These are phyloP conservation scores for Euura lappo DNA, from an alignment of 1,140 invertebrate genomes.

Conservation along the genomic window DNA sequence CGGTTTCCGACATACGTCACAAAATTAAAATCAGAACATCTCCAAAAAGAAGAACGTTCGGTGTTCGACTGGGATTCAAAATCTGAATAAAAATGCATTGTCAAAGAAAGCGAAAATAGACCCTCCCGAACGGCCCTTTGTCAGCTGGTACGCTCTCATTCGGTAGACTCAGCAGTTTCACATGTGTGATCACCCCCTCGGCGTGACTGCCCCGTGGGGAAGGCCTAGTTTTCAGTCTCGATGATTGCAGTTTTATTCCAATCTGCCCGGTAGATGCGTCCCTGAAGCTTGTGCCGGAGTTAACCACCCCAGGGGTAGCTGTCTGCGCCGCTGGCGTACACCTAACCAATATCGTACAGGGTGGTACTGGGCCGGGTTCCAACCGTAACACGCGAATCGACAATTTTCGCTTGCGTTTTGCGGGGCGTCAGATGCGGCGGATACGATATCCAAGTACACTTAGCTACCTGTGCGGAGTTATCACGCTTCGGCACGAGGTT, in stretches of 20 bases:
- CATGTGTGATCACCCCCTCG: not conserved
- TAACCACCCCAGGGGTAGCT: not conserved
- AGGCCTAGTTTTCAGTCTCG: not conserved
- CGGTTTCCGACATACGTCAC: too few relatives aligned
- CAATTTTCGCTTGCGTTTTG: constrained; percentile 7
- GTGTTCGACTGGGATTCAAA: too few relatives aligned
- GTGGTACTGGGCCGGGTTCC: too few relatives aligned
- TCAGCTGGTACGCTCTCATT: constrained; percentile 51
- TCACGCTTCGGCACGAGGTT: not conserved
- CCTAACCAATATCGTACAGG: too few relatives aligned
- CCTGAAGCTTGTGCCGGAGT: not conserved
- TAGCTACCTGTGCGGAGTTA: not conserved
- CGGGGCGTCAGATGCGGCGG: not conserved
- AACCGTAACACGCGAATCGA: not conserved
- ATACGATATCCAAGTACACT: constrained; percentile 1
- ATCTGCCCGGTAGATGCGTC: not conserved
- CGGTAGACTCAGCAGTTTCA: constrained; percentile 44
- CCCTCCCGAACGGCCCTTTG: constrained; percentile 19
- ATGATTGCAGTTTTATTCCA: not conserved
- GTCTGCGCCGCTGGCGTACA: too few relatives aligned
- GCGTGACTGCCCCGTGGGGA: not conserved
- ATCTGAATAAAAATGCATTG: not conserved
- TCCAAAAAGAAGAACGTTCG: too few relatives aligned
- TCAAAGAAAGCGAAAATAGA: not conserved
- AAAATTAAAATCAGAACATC: too few relatives aligned